Evolutionary conservation across 1,140 invertebrate genomes (phyloP).

Genomic region (Pseudomyrmex cubaensis): DNA sequence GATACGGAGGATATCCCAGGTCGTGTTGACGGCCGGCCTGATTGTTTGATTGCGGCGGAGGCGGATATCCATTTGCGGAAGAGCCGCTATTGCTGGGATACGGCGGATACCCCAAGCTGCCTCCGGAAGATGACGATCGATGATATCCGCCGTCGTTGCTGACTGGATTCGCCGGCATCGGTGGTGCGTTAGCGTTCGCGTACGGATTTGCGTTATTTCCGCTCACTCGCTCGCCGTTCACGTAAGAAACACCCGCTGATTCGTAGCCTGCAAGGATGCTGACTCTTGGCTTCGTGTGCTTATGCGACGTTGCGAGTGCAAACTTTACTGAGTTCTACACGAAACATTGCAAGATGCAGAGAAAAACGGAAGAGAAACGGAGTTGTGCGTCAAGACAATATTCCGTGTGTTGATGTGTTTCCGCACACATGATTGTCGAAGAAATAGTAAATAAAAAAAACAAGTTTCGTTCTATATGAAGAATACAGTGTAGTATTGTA

Average conservation of each 20-base stretch:
- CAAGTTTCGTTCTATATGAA: too few species aligned
- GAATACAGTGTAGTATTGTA: too few species aligned
- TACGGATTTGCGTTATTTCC: constrained; percentile 78
- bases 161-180: constrained; percentile 70
- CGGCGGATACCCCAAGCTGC: constrained; percentile 77
- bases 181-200: constrained; percentile 82
- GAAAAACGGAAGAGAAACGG: too few species aligned
- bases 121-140: constrained; percentile 58
- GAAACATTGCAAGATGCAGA: constrained; percentile 34
- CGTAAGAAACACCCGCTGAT: constrained; percentile 79
- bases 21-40: constrained; percentile 60
- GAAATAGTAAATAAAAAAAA: too few species aligned
- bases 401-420: too few species aligned
- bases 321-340: background rate
- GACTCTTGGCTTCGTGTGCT: constrained; percentile 42
- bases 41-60: constrained; percentile 65
- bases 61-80: constrained; percentile 70
- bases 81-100: constrained; percentile 73
- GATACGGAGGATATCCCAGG: constrained; percentile 79
- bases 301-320: too few species aligned
- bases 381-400: too few species aligned
- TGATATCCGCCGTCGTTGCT: constrained; percentile 57
- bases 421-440: too few species aligned
- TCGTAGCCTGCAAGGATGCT: constrained; percentile 81
- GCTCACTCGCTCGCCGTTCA: constrained; percentile 77